Base-by-base conservation (phyloP, 1,140 invertebrate genomes). In the Bombus confusus region DNA sequence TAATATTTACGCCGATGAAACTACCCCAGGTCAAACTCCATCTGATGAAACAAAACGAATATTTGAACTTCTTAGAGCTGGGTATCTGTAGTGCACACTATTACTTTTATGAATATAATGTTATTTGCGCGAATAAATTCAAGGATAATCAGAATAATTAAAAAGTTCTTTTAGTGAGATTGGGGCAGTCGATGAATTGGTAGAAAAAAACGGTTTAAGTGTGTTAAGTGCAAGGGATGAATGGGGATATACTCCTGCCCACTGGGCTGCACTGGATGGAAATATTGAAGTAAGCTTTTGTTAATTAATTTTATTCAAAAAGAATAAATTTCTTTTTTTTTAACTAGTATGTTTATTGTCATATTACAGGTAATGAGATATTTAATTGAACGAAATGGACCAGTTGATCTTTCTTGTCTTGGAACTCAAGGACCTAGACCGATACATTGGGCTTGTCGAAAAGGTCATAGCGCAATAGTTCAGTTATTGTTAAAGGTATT, bases 181-280 rank as follows among this genome's bases (percentile, higher is more conserved):
- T 5, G 96, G 96, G 68, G 97, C 97, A 80, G 97, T 98, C 47
- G 97, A 98, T 92, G 96, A 96, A 69, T 94, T 98, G 28, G 97
- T 98, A 13, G 97, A 98, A 88, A 97, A 97, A 92, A 92, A 92
- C 71, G 97, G 97, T 0, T 95, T 96, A 12, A 97, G 97, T 94
- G 96, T 97, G 74, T 93, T 98, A 41, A 96, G 96, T 74, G 97
- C 97, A 1, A 96, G 98, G 52, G 98, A 99, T 94, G 97, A 98
- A 91, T 98, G 98, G 96, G 98, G 98, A 31, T 98, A 99, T 93
- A 98, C 98, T 1, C 98, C 98, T 6, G 98, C 98, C 22, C 98
- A 99, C 94, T 99, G 98, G 98, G 98, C 98, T 22, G 98, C 98
- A 41, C 94, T 98, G 15, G 98, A 98, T 92, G 98, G 98, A 28